Percentiles rank a stretch among this genome's conserved stretches.
These are phyloP conservation scores for Chelon labrosus DNA, from an alignment of 2,797 vertebrate species.

Conservation along the genomic window DNA sequence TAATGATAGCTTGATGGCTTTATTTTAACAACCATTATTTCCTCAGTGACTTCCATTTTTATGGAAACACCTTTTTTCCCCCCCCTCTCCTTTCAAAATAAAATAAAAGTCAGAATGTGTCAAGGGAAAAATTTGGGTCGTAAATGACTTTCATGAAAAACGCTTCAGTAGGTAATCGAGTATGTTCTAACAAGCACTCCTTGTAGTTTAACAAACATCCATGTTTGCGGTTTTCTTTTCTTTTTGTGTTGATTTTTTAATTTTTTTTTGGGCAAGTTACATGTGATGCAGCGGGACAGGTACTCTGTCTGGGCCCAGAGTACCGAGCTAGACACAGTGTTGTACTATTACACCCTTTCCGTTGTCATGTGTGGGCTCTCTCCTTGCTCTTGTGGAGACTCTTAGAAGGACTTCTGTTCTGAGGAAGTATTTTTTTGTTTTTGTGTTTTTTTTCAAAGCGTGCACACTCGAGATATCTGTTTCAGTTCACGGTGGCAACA, in stretches of 20 bases:
- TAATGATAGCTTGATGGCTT: conserved; percentile 68
- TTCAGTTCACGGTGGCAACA: conserved; percentile 35
- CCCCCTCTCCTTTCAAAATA: conserved; percentile 10
- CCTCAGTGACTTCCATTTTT: conserved; percentile 57
- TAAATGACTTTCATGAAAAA: conserved; percentile 64
- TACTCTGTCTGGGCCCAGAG: conserved; percentile 77
- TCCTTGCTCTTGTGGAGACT: conserved; percentile 52
- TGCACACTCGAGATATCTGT: conserved; percentile 44
- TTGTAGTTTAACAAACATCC: conserved; percentile 67
- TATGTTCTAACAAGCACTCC: conserved; percentile 82
- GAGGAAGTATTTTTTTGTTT: conserved; percentile 65
- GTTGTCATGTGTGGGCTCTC: conserved; percentile 23
- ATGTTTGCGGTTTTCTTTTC: conserved; percentile 51
- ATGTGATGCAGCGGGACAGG: conserved; percentile 61
- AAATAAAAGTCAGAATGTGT: conserved; percentile 32
- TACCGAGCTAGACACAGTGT: conserved; percentile 65
- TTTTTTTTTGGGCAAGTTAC: conserved; percentile 58
- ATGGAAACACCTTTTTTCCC: conserved; percentile 29
- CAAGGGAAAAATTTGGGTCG: conserved; percentile 14
- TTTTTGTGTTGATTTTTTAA: conserved; percentile 23
- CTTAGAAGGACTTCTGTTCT: conserved; percentile 63
- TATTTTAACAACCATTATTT: conserved; percentile 72
- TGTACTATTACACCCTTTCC: conserved; percentile 53
- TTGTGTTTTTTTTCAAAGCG: neutral
- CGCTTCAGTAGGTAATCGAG: conserved; percentile 69